phyloP scores from a whole-genome alignment of 2,797 vertebrate species.

The Scolopax rusticola region DNA sequence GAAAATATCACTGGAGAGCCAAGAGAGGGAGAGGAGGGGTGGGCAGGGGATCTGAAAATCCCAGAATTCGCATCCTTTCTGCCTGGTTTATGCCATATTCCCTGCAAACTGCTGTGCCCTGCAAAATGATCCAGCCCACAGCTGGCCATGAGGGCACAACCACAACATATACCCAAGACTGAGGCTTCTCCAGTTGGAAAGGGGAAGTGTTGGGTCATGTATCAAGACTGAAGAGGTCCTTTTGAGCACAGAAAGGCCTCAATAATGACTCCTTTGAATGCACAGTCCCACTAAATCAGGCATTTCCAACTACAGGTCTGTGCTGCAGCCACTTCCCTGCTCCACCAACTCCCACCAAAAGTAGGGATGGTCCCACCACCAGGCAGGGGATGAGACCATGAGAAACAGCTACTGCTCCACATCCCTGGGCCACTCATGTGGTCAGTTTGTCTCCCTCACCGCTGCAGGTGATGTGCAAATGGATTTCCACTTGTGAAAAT shows the following conservation, averaged over 20 bases:
- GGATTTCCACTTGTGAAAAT: neutral
- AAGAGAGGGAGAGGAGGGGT: neutral
- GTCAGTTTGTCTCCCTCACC: neutral
- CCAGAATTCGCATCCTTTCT: neutral
- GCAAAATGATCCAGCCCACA: neutral
- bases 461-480: neutral
- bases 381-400: neutral
- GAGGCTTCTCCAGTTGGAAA: neutral
- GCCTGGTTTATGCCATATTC: neutral
- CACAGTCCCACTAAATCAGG: neutral
- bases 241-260: neutral
- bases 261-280: neutral
- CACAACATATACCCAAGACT: no score
- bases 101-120: neutral
- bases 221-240: neutral
- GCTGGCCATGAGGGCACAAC: neutral
- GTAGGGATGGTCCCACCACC: neutral
- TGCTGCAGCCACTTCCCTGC: accelerated
- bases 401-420: neutral
- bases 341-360: neutral
- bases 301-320: neutral
- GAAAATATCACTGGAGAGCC: neutral
- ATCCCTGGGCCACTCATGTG: neutral
- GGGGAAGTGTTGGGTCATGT: accelerated
- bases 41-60: neutral